Conservation (phyloP, 2,888 invertebrate genomes). For the Hypercompe scribonia region DNA sequence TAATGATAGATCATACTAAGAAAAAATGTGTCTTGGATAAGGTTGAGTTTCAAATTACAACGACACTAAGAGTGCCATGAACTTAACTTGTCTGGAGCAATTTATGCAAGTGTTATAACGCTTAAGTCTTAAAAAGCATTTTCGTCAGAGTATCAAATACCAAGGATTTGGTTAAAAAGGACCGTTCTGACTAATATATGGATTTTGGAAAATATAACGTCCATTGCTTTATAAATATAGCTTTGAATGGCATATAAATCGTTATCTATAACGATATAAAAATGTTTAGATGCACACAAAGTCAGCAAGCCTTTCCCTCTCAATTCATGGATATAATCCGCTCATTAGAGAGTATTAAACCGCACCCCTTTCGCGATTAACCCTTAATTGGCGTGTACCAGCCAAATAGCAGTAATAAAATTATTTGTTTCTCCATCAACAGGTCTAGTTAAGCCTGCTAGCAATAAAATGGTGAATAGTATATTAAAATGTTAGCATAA, state of each 20-base stretch:
- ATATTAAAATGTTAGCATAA: background rate
- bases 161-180: background rate
- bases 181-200: background rate
- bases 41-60: constrained; percentile 64
- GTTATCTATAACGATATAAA: background rate
- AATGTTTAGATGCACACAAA: constrained; percentile 10
- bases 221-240: too few relatives aligned
- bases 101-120: background rate
- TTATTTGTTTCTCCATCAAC: constrained; percentile 4
- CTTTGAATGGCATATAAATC: background rate
- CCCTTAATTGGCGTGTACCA: constrained; percentile 24
- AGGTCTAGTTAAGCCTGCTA: background rate
- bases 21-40: constrained; percentile 62
- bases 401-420: constrained; percentile 12
- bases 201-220: background rate
- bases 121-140: background rate
- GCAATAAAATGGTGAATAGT: background rate
- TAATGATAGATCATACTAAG: constrained; percentile 80
- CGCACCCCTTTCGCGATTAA: constrained; percentile 22
- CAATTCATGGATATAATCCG: constrained; percentile 32
- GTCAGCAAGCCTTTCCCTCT: constrained; percentile 26
- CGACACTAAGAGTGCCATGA: background rate
- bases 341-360: constrained; percentile 33
- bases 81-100: background rate
- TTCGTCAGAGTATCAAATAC: background rate